Evolutionary conservation across 2,113 vertebrate genomes (phyloP).

Genomic region (Pedetes capensis): DNA sequence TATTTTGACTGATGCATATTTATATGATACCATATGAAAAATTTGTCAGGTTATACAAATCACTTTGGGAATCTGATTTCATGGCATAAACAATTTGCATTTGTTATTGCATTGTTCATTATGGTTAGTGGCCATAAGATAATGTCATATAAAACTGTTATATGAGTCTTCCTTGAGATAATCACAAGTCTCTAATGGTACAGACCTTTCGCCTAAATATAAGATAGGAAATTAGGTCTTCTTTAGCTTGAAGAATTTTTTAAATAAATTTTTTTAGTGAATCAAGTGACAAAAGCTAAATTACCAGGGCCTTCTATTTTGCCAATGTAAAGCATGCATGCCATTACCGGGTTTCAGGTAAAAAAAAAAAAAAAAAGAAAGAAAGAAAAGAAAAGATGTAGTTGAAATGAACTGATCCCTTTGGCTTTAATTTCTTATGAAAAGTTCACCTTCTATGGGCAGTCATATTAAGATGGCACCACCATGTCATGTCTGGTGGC

Average conservation of each 20-base stretch:
- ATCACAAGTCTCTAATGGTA: conserved; percentile 66
- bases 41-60: conserved; percentile 86
- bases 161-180: conserved; percentile 57
- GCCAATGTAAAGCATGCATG: not conserved
- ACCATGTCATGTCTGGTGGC: not conserved
- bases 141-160: conserved; percentile 51
- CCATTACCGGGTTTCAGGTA: not conserved
- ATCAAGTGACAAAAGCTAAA: not conserved
- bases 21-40: conserved; percentile 88
- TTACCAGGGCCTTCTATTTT: not conserved
- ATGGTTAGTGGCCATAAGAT: conserved; percentile 76
- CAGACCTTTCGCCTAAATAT: conserved; percentile 57
- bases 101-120: conserved; percentile 84
- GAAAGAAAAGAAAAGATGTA: not conserved
- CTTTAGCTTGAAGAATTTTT: conserved; percentile 35
- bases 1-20: conserved; percentile 84
- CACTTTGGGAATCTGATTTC: conserved; percentile 84
- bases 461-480: not conserved
- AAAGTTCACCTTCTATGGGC: not conserved
- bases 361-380: not conserved
- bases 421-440: conserved; percentile 17
- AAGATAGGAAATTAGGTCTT: conserved; percentile 41
- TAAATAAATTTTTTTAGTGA: not conserved
- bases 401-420: not conserved
- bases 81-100: conserved; percentile 79